Evolutionary conservation across 1,140 invertebrate genomes (phyloP).

Genomic region (Papilio polyxenes): DNA sequence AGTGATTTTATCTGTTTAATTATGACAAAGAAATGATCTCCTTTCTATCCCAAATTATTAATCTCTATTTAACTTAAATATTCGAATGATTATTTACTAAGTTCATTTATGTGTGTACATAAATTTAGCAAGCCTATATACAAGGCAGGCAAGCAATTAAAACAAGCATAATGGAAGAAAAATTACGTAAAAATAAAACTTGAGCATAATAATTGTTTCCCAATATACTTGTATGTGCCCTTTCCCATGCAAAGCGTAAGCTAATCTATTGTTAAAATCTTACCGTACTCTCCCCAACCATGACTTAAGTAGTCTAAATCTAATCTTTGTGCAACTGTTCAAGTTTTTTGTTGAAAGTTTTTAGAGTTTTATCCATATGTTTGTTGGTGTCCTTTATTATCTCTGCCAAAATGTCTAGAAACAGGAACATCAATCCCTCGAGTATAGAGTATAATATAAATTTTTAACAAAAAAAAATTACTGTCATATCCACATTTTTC

Average conservation of each 20-base stretch:
- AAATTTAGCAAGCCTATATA: background rate
- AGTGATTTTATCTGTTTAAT: background rate
- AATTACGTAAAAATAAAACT: background rate
- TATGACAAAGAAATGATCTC: no score
- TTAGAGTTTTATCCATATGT: slow-evolving; percentile 64
- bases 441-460: slow-evolving; percentile 33
- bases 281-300: slow-evolving; percentile 45
- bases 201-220: background rate
- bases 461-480: background rate
- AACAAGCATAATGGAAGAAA: slow-evolving; percentile 27
- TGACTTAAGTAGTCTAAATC: slow-evolving; percentile 46
- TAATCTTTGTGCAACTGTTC: slow-evolving; percentile 60
- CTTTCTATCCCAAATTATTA: background rate
- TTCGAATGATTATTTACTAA: background rate
- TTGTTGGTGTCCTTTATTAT: slow-evolving; percentile 61
- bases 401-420: slow-evolving; percentile 60
- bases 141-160: slow-evolving; percentile 1
- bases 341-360: slow-evolving; percentile 55
- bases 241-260: slow-evolving; percentile 43
- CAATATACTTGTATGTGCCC: slow-evolving; percentile 15
- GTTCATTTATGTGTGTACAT: background rate
- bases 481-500: slow-evolving; percentile 28
- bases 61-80: background rate
- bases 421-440: slow-evolving; percentile 42
- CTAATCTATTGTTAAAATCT: slow-evolving; percentile 46